These are phyloP conservation scores for Urechis unicinctus DNA, from an alignment of 2,888 invertebrate genomes.

Conservation along the genomic window DNA sequence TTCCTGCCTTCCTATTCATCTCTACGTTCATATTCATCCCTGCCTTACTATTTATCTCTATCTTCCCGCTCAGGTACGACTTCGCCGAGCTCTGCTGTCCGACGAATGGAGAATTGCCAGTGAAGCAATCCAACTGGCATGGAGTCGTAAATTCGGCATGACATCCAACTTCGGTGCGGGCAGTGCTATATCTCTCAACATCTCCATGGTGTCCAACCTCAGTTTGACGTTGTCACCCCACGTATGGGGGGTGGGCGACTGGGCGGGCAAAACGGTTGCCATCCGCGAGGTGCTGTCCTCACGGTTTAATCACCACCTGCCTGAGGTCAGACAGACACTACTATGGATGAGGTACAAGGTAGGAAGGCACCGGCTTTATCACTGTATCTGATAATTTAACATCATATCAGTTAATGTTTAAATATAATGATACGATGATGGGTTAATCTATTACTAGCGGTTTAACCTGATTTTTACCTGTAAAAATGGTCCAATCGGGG, in stretches of 20 bases:
- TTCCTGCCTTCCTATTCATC: too few relatives aligned
- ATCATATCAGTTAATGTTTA: too few relatives aligned
- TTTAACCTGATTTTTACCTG: too few relatives aligned
- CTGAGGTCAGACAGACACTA: conserved; percentile 5
- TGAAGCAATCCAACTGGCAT: conserved; percentile 5
- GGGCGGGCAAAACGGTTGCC: conserved; percentile 5
- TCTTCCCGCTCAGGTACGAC: conserved; percentile 2
- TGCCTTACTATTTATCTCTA: not conserved
- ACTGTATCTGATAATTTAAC: too few relatives aligned
- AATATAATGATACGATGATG: too few relatives aligned
- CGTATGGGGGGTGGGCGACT: conserved; percentile 5
- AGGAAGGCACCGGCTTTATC: too few relatives aligned
- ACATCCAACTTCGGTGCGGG: not conserved
- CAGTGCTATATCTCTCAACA: not conserved
- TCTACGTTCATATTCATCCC: not conserved
- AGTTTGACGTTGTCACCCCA: not conserved
- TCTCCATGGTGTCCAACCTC: not conserved
- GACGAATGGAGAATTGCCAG: conserved; percentile 17
- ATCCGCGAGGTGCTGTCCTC: conserved; percentile 3
- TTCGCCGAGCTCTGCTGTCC: conserved; percentile 12
- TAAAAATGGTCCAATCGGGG: too few relatives aligned
- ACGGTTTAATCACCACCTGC: not conserved
- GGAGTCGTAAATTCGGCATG: conserved; percentile 6
- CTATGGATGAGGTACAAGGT: conserved; percentile 15
- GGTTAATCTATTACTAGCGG: too few relatives aligned